Evolutionary conservation across 1,140 invertebrate genomes (phyloP).

Genomic region (Lepidostoma basale): DNA sequence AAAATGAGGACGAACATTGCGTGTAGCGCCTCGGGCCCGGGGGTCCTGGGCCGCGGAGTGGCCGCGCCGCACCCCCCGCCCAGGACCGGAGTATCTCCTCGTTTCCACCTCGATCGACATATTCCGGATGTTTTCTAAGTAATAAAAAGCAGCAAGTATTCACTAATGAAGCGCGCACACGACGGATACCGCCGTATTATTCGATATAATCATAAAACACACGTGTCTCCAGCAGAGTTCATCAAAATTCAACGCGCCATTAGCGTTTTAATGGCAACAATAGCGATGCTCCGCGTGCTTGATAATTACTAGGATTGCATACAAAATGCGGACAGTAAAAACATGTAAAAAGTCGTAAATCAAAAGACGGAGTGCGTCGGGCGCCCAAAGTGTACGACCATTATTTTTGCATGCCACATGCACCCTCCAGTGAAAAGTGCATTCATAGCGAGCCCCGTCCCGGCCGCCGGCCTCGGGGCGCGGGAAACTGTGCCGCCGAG

Average conservation of each 20-base stretch:
- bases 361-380: slow-evolving; percentile 28
- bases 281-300: background rate
- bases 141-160: slow-evolving; percentile 2
- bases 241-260: slow-evolving; percentile 21
- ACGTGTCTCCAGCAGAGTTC: slow-evolving; percentile 3
- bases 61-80: background rate
- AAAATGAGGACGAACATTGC: background rate
- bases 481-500: background rate
- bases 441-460: background rate
- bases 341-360: slow-evolving; percentile 36
- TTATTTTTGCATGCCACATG: slow-evolving; percentile 36
- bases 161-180: background rate
- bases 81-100: background rate
- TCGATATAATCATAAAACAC: background rate
- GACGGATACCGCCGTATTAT: background rate
- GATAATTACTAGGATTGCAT: slow-evolving; percentile 31
- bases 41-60: no score
- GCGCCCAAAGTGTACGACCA: slow-evolving; percentile 22
- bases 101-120: background rate
- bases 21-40: background rate
- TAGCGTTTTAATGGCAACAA: slow-evolving; percentile 9
- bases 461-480: background rate
- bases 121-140: background rate
- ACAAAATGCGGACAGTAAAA: slow-evolving; percentile 30
- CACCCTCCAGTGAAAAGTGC: slow-evolving; percentile 22